These are phyloP conservation scores for Drosophila infuscata DNA, from an alignment of 2,888 invertebrate species.

Conservation along the genomic window DNA sequence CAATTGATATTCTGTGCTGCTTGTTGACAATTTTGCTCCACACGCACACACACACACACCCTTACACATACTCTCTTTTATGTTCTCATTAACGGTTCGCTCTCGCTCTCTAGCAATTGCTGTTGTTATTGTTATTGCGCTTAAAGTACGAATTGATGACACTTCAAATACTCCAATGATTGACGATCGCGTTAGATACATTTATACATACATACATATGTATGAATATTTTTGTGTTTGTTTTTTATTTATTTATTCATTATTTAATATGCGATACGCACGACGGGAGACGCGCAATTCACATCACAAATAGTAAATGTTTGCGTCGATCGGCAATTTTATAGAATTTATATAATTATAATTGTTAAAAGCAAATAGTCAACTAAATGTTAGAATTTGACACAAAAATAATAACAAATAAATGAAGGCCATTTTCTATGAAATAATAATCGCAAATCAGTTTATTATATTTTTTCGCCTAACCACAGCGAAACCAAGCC, in stretches of 20 bases:
- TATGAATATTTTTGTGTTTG: background rate
- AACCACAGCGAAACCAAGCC: background rate
- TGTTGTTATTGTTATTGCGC: constrained; percentile 30
- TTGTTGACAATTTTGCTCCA: constrained; percentile 61
- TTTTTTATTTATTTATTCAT: background rate
- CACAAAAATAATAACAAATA: background rate
- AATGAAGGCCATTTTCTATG: background rate
- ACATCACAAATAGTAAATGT: constrained; percentile 3
- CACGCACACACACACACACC: background rate
- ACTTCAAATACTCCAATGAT: constrained; percentile 15
- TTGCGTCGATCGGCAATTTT: no score
- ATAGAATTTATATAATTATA: no score
- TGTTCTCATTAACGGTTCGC: constrained; percentile 2
- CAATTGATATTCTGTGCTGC: background rate
- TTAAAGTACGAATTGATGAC: constrained; percentile 22
- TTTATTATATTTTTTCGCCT: no score
- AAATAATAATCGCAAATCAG: background rate
- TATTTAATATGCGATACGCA: constrained; percentile 33
- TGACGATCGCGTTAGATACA: constrained; percentile 53
- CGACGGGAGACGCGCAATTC: constrained; percentile 20
- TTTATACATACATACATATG: background rate
- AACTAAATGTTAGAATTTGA: no score
- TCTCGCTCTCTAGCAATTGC: constrained; percentile 23
- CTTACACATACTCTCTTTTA: constrained; percentile 6
- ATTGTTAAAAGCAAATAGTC: background rate